These are phyloP conservation scores for Saiga tatarica DNA, from an alignment of 2,113 vertebrate genomes.

Conservation along the genomic window DNA sequence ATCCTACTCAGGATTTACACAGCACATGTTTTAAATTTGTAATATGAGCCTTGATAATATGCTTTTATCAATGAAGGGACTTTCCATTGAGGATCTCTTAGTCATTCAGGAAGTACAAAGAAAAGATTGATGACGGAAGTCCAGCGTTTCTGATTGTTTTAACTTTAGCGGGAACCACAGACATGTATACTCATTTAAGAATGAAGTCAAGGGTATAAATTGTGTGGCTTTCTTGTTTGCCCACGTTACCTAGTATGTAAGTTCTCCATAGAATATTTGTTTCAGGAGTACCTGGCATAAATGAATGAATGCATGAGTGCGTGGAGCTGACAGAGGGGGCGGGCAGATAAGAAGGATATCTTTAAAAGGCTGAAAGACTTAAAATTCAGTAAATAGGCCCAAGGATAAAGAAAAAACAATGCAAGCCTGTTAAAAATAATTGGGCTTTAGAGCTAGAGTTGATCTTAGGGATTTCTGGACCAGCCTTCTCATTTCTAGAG, in stretches of 20 bases:
- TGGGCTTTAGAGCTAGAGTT: not conserved
- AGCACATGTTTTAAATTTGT: slow-evolving; percentile 20
- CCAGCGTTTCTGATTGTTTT: slow-evolving; percentile 24
- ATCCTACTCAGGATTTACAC: not conserved
- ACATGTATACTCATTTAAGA: not conserved
- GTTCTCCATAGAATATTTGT: not conserved
- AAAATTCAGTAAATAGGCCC: not conserved
- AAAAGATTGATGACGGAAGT: not conserved
- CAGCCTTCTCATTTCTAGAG: not conserved
- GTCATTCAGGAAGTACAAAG: slow-evolving; percentile 15
- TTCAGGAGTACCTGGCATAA: not conserved
- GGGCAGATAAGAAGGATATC: not conserved
- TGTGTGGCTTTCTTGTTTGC: not conserved
- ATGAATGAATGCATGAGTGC: not conserved
- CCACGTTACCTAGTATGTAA: not conserved
- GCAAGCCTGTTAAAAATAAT: not conserved
- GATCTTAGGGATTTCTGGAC: not conserved
- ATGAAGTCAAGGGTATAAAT: not conserved
- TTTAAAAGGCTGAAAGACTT: not conserved
- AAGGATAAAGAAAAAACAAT: not conserved
- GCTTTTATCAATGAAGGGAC: slow-evolving; percentile 57
- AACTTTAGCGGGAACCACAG: not conserved
- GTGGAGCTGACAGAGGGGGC: not conserved
- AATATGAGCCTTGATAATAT: not conserved
- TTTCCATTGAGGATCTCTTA: not conserved